Base-by-base conservation (phyloP, 2,113 vertebrate genomes). In the Cacatua alba region DNA sequence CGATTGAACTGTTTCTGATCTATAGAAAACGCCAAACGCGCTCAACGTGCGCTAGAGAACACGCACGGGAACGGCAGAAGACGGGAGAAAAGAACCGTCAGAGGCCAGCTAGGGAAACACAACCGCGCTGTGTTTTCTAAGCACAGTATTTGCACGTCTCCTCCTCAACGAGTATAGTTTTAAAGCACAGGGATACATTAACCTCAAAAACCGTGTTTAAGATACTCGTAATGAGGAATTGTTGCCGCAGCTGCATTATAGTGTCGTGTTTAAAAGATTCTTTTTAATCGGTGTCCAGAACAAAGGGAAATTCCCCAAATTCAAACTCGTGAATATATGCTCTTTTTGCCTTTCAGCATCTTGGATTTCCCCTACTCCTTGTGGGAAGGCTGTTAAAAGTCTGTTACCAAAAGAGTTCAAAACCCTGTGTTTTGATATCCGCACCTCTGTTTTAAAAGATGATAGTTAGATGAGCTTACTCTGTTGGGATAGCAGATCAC, bases 1-100 rank as follows among this genome's bases (percentile, higher is more conserved):
- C 3, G 24, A 2, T 4, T 43, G 12, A 13, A 9, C 1, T 9
- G 8, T 3, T 17, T 2, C 33, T 10, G 26, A 0, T 2, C 5
- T 26, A 0, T 1, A 37, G 46, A 1, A 20, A 11, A 12, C 13
- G 2, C 3, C 4, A 1, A 6, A 7, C 4, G 6, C 3, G 7
- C 4, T 24, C 2, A 10, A 1, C 51, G 6, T 2, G 44, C 41
- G 3, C 3, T 8, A 3, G 31, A 9, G 24, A 57, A 6, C 0
- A 14, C 3, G 9, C 74, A 0, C 8, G 11, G 48, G 6, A 37
- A 11, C 21, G 0, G 1, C 26, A 0, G 33, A 17, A 26, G 17
- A 46, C 16, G 24, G 14, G 13, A 41, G 11, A 20, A 28, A 25
- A 24, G 33, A 21, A 13, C 55, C 31, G 33, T n/a, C 33, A 23